Evolutionary conservation across 37 sponge, comb jelly and placozoan genomes (phyloP).

Genomic region (Beroe ovata): DNA sequence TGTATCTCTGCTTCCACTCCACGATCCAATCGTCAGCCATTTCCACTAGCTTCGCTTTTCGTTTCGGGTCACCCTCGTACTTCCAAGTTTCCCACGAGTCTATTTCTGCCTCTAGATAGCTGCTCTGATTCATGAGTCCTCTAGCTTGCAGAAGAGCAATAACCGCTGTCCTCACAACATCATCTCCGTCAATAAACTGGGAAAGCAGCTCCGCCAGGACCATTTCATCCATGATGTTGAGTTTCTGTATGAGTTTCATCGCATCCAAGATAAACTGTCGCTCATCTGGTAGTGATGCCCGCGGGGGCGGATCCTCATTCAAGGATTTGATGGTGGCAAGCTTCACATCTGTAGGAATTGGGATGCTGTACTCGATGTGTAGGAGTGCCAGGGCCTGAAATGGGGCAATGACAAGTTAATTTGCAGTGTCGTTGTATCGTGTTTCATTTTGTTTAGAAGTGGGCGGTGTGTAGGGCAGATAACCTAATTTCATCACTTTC

Average conservation of each 20-base stretch:
- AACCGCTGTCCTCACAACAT: not conserved
- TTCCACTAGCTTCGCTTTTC: slow-evolving; percentile 38
- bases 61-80: slow-evolving; percentile 15
- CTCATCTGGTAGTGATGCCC: slow-evolving; percentile 41
- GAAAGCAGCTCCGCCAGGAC: slow-evolving; percentile 51
- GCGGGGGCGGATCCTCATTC: slow-evolving; percentile 29
- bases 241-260: slow-evolving; percentile 57
- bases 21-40: slow-evolving; percentile 54
- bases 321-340: not conserved
- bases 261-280: slow-evolving; percentile 26
- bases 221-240: slow-evolving; percentile 58
- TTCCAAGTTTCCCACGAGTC: slow-evolving; percentile 65
- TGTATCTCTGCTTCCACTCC: slow-evolving; percentile 61
- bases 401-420: not conserved
- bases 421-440: too few species aligned
- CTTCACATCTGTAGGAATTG: slow-evolving; percentile 54
- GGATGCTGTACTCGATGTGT: slow-evolving; percentile 21
- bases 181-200: slow-evolving; percentile 64
- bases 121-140: slow-evolving; percentile 18
- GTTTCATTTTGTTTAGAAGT: too few species aligned
- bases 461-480: too few species aligned
- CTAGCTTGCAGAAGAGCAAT: slow-evolving; percentile 14
- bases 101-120: not conserved
- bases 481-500: too few species aligned
- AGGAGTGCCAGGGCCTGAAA: slow-evolving; percentile 35